Percentiles rank a stretch among this genome's conserved stretches.
phyloP scores from a whole-genome alignment of 1,140 invertebrate species.

The Andrena cerasifolii region DNA sequence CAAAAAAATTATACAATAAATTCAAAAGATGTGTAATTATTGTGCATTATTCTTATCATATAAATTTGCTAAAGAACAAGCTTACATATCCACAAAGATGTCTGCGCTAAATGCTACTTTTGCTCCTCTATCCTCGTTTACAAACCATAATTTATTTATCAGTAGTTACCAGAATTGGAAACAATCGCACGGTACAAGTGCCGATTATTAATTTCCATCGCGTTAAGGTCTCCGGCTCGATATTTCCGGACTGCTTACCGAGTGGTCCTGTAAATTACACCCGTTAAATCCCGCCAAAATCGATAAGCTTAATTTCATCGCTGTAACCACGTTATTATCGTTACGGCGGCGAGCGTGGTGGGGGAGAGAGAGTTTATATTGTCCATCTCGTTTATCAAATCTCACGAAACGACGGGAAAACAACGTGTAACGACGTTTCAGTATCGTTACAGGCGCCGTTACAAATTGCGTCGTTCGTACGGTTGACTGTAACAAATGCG shows the following conservation, averaged over 20 bases:
- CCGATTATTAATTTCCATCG: not conserved
- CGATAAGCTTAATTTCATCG: conserved; percentile 48
- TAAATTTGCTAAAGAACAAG: too few relatives aligned
- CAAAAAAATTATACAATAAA: too few relatives aligned
- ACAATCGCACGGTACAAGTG: too few relatives aligned
- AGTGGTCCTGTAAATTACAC: conserved; percentile 9
- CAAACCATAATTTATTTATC: not conserved
- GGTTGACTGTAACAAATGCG: conserved; percentile 34
- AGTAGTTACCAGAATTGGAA: not conserved
- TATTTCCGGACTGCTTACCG: conserved; percentile 16
- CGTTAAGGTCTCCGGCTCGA: not conserved
- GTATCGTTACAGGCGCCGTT: conserved; percentile 29
- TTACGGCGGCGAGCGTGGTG: not conserved
- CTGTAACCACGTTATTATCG: conserved; percentile 37
- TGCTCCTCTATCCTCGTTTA: too few relatives aligned
- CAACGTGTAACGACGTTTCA: conserved; percentile 23
- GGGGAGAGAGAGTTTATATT: conserved; percentile 8
- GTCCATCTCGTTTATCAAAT: conserved; percentile 44
- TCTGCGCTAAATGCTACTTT: too few relatives aligned
- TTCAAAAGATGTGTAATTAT: too few relatives aligned
- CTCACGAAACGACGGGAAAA: conserved; percentile 31
- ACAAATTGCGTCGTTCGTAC: conserved; percentile 46
- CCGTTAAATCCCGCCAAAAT: conserved; percentile 24
- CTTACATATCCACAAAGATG: too few relatives aligned
- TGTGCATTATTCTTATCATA: too few relatives aligned